Evolutionary conservation across 2,113 vertebrate species (phyloP), one percentile per base, ranked within the genome.

Genomic region (Sturnira hondurensis): DNA sequence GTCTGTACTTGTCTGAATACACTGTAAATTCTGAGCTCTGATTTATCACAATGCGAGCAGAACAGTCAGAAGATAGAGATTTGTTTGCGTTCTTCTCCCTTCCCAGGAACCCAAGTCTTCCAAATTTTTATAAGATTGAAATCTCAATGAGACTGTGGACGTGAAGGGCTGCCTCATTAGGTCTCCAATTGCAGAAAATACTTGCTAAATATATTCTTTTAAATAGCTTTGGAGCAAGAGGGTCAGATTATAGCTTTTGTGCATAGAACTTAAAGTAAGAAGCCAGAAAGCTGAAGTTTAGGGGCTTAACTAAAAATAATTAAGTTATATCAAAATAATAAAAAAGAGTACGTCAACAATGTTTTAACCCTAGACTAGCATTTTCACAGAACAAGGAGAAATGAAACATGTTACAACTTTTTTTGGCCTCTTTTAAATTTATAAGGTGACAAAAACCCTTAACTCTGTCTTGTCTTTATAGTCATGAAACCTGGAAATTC

Each of bases 1-100:
- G 61, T 73, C n/a, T 86, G 56, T 43, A 28, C 31, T 17, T 16
- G 22, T 85, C 38, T 82, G 38, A 84, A 88, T 81, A 28, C 74
- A 78, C 41, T 93, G 76, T 91, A 94, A 96, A 91, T 91, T 94
- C 76, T 87, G 38, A 76, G 81, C 36, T 85, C n/a, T 77, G 56
- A 91, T 86, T 96, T 93, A 94, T 93, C 82, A 38, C 89, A 91
- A 77, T 84, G 83, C 19, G 89, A 86, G 38, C n/a, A 33, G 50
- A 91, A 67, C 41, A 76, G 52, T 82, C 61, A 82, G 89, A 96
- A 93, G 52, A 43, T 38, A 71, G 84, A 89, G 85, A 89, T 92
- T 92, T 95, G 67, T 73, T 89, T 82, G 45, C 78, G 56, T 70
- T 95, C 28, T 71, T 90, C n/a, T 92, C 86, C 73, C 67, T 93